Base-by-base conservation (phyloP, 2,797 vertebrate genomes). In the Scarus forsteni region DNA sequence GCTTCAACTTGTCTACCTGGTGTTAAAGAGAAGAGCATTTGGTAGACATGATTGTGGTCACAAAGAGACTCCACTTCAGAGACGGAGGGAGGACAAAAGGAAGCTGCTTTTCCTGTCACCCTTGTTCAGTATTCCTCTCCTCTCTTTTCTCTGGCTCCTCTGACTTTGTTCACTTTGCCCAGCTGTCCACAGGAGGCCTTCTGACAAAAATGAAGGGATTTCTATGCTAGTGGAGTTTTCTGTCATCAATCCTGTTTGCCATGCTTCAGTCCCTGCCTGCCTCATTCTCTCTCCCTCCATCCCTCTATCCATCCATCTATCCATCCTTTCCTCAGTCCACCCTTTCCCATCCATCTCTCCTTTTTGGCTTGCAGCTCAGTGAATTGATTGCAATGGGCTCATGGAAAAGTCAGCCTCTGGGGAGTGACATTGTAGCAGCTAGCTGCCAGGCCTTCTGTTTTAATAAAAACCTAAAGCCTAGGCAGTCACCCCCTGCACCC, bases 231-330 rank as follows among this genome's bases (percentile, higher is more conserved):
- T 69, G 15, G 51, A 68, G 73, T 75, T 77, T 80, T 61, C 55
- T 82, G 52, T 69, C 79, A 79, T 89, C 71, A 88, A 69, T 86
- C 82, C 83, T 73, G 57, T 87, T 88, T 85, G 58, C 77, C 67
- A 65, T 81, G 59, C 39, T 63, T 71, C 53, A 44, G 12, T 73
- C 75, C 59, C 64, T 43, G n/a, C 16, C 57, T 63, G 53, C 75
- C 55, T 66, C 44, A 49, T 27, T n/a, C 36, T 51, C 19, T 8
- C 14, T 72, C 38, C 19, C 42, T 54, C 39, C 9, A 15, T 39
- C 48, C 5, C 11, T 56, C 54, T 7, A 34, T 55, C 69, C 43
- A 42, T 57, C 52, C 19, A 54, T 77, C 57, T 55, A 54, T 78
- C 66, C 49, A 70, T 70, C 76, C 53, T 39, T 85, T 61, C 62